Conservation (phyloP, 2,888 invertebrate species). For the Metallyticus violacea region DNA sequence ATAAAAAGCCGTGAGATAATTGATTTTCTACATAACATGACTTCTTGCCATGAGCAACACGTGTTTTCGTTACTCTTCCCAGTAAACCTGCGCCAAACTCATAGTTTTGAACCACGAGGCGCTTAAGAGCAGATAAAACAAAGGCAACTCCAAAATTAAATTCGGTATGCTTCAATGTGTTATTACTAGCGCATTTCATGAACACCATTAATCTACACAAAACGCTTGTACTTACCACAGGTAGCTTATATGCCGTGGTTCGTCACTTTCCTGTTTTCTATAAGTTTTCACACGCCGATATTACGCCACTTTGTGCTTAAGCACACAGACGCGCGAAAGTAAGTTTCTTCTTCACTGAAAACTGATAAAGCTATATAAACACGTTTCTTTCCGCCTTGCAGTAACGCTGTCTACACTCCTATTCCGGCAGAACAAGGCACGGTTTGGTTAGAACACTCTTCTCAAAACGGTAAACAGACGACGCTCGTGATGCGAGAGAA, state of each 20-base stretch:
- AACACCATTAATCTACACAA: neutral
- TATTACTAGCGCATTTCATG: neutral
- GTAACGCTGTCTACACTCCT: neutral
- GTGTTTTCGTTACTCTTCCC: neutral
- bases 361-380: neutral
- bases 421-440: neutral
- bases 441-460: neutral
- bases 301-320: neutral
- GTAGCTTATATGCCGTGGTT: neutral
- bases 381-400: neutral
- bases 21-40: neutral
- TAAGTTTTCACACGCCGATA: neutral
- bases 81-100: neutral
- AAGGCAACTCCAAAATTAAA: neutral
- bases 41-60: neutral
- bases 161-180: neutral
- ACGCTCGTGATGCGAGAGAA: constrained; percentile 8
- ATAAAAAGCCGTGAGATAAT: neutral
- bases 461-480: constrained; percentile 24
- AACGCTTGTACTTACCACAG: neutral
- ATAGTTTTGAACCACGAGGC: neutral
- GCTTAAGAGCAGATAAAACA: neutral
- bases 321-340: neutral
- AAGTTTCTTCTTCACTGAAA: neutral
- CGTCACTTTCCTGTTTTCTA: neutral